A percentile compares a stretch with the other conserved stretches of the same genome.
Conservation (phyloP, 1,140 invertebrate species). For the Bombus vancouverensis region DNA sequence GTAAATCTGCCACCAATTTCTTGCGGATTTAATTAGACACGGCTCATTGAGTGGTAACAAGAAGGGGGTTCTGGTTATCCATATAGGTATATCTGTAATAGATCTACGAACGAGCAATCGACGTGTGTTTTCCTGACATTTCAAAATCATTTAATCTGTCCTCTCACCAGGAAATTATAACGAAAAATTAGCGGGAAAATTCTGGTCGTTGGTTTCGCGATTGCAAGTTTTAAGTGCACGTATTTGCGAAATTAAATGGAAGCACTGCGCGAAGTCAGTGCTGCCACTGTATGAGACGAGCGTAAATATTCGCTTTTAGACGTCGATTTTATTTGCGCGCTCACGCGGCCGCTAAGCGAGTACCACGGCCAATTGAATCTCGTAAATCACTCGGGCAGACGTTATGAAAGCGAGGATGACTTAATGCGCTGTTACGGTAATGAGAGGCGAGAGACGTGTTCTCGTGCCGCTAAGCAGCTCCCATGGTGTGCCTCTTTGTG, state of each 20-base stretch:
- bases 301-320: slow-evolving; percentile 51
- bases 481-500: background rate
- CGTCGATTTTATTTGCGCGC: slow-evolving; percentile 31
- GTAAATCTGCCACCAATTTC: slow-evolving; percentile 10
- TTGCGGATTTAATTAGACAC: slow-evolving; percentile 20
- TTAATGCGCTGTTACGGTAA: slow-evolving; percentile 45
- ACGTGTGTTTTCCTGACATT: too few species aligned
- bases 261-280: background rate
- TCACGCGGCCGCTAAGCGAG: slow-evolving; percentile 1
- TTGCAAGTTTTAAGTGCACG: background rate
- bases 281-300: background rate
- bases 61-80: background rate
- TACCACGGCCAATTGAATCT: slow-evolving; percentile 31
- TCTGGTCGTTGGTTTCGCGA: background rate
- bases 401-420: slow-evolving; percentile 45
- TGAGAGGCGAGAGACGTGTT: slow-evolving; percentile 34
- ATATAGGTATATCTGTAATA: background rate
- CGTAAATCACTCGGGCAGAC: slow-evolving; percentile 52
- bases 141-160: background rate
- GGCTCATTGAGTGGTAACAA: background rate
- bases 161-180: background rate
- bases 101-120: too few species aligned
- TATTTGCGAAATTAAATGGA: background rate
- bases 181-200: background rate
- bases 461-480: slow-evolving; percentile 24